Evolutionary conservation across 1,140 invertebrate species (phyloP).

Genomic region (Dendrolimus kikuchii): DNA sequence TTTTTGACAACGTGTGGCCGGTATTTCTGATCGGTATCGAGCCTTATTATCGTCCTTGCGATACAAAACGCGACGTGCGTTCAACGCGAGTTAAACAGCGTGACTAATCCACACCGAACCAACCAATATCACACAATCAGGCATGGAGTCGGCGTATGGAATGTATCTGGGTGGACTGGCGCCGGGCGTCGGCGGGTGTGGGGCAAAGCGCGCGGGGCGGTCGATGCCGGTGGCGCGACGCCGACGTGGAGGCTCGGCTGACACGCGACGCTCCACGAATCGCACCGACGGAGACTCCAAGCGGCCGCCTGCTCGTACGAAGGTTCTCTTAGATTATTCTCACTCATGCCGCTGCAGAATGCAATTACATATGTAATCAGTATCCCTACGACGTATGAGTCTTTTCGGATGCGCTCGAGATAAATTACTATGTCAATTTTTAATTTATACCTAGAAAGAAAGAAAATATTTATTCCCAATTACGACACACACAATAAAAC

Average conservation of each 20-base stretch:
- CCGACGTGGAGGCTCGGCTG: conserved; percentile 62
- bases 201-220: conserved; percentile 19
- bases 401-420: no score
- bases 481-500: no score
- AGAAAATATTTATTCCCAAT: no score
- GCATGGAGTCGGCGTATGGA: conserved; percentile 30
- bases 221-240: conserved; percentile 56
- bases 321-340: not conserved
- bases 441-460: no score
- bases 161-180: conserved; percentile 24
- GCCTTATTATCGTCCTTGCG: no score
- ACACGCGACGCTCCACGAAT: conserved; percentile 56
- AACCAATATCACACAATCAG: conserved; percentile 12
- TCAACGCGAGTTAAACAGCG: conserved; percentile 20
- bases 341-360: not conserved
- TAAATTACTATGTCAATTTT: no score
- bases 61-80: conserved; percentile 8
- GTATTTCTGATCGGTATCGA: no score
- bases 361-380: not conserved
- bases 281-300: conserved; percentile 23
- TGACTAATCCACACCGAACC: conserved; percentile 27
- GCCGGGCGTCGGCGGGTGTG: conserved; percentile 17
- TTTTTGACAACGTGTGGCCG: no score
- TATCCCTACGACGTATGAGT: not conserved
- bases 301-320: conserved; percentile 5